These are phyloP conservation scores for Merodon equestris DNA, from an alignment of 2,888 invertebrate species.

Conservation along the genomic window DNA sequence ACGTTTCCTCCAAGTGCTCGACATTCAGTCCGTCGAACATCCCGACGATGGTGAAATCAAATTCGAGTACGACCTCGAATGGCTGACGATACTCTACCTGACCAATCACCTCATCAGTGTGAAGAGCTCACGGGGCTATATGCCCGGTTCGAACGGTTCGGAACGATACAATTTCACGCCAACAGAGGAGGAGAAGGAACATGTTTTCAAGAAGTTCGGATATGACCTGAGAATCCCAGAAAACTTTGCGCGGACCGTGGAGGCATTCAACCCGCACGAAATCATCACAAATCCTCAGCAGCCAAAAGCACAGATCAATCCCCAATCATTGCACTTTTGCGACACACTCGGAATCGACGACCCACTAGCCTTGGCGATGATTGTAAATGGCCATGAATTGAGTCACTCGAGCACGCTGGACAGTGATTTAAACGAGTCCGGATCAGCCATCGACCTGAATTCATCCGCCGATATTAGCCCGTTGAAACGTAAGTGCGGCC, in stretches of 20 bases:
- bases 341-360: slow-evolving; percentile 87
- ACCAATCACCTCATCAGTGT: slow-evolving; percentile 94
- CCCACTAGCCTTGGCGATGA: slow-evolving; percentile 84
- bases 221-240: slow-evolving; percentile 85
- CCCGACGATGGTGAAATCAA: slow-evolving; percentile 78
- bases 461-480: slow-evolving; percentile 70
- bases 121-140: slow-evolving; percentile 84
- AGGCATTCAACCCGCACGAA: slow-evolving; percentile 80
- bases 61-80: slow-evolving; percentile 91
- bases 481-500: slow-evolving; percentile 72
- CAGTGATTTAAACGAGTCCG: slow-evolving; percentile 58
- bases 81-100: slow-evolving; percentile 91
- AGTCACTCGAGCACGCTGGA: slow-evolving; percentile 72
- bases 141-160: slow-evolving; percentile 88
- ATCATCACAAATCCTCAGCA: slow-evolving; percentile 77
- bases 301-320: slow-evolving; percentile 82
- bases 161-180: slow-evolving; percentile 82
- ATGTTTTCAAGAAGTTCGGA: slow-evolving; percentile 83
- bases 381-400: slow-evolving; percentile 79
- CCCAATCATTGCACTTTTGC: slow-evolving; percentile 86
- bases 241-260: slow-evolving; percentile 89
- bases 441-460: slow-evolving; percentile 68
- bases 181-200: slow-evolving; percentile 85
- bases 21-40: slow-evolving; percentile 82
- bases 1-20: slow-evolving; percentile 92